These are phyloP conservation scores for Colletes collaris DNA, from an alignment of 2,888 invertebrate species.

Conservation along the genomic window DNA sequence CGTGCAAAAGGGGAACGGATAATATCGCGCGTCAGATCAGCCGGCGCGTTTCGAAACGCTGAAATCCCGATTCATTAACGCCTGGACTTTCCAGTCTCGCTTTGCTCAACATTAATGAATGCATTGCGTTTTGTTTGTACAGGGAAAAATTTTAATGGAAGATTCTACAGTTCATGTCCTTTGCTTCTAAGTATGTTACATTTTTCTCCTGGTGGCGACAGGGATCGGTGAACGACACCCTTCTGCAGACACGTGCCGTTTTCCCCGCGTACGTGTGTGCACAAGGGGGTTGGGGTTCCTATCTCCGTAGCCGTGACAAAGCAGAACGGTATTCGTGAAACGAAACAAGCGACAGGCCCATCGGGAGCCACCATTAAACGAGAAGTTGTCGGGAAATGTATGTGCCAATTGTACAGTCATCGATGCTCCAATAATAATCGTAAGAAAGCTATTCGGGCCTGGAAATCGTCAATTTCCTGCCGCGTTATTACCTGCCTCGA, in stretches of 20 bases:
- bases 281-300: constrained; percentile 22
- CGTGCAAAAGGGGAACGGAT: constrained; percentile 54
- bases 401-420: constrained; percentile 54
- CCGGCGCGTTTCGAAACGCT: constrained; percentile 56
- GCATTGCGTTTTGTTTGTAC: not conserved
- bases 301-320: constrained; percentile 30
- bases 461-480: constrained; percentile 57
- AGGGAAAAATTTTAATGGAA: no score
- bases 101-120: constrained; percentile 25
- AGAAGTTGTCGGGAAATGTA: constrained; percentile 25
- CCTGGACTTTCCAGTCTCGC: constrained; percentile 10
- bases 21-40: constrained; percentile 63
- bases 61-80: constrained; percentile 67
- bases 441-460: constrained; percentile 34
- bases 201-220: constrained; percentile 65
- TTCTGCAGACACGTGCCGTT: constrained; percentile 57
- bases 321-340: constrained; percentile 22
- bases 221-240: constrained; percentile 65
- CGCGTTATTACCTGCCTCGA: constrained; percentile 53
- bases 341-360: constrained; percentile 22
- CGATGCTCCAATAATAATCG: constrained; percentile 48
- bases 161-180: no score
- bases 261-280: constrained; percentile 44
- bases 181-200: no score
- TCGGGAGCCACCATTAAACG: constrained; percentile 13